Evolutionary conservation across 1,140 invertebrate genomes (phyloP).

Genomic region (Trichonephila inaurata): DNA sequence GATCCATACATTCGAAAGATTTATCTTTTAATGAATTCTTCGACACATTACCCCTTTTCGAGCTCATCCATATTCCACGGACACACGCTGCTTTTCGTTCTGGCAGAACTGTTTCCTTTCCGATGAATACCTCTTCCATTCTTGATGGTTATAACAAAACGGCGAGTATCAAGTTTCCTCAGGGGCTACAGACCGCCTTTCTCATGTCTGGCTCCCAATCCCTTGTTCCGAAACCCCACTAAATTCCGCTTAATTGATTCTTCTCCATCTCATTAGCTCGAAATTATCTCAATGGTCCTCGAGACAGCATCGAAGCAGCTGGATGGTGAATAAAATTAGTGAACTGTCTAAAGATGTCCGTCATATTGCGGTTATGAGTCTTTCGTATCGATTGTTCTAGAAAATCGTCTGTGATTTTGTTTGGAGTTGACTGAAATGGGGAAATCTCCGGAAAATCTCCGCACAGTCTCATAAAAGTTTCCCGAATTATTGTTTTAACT

Average conservation of each 20-base stretch:
- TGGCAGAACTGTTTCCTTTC: neutral
- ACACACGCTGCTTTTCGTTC: neutral
- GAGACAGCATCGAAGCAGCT: neutral
- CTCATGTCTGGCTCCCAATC: constrained; percentile 21
- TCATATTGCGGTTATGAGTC: neutral
- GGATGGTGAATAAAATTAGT: constrained; percentile 13
- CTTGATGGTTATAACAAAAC: constrained; percentile 3
- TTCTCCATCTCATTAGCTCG: constrained; percentile 38
- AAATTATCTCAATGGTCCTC: neutral
- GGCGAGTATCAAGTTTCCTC: neutral
- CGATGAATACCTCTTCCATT: neutral
- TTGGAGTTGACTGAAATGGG: too few relatives aligned
- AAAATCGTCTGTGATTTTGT: too few relatives aligned
- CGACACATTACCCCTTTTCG: neutral
- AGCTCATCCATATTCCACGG: constrained; percentile 24
- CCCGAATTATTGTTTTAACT: too few relatives aligned
- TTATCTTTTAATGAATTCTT: neutral
- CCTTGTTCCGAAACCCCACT: constrained; percentile 26
- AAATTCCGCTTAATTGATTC: constrained; percentile 44
- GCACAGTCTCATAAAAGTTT: too few relatives aligned
- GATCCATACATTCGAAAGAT: too few relatives aligned
- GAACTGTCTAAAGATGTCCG: neutral
- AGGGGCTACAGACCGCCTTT: constrained; percentile 33
- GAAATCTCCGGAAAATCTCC: too few relatives aligned
- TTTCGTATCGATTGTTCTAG: neutral